phyloP scores from a whole-genome alignment of 2,888 invertebrate species.

The Tetragonula carbonaria region DNA sequence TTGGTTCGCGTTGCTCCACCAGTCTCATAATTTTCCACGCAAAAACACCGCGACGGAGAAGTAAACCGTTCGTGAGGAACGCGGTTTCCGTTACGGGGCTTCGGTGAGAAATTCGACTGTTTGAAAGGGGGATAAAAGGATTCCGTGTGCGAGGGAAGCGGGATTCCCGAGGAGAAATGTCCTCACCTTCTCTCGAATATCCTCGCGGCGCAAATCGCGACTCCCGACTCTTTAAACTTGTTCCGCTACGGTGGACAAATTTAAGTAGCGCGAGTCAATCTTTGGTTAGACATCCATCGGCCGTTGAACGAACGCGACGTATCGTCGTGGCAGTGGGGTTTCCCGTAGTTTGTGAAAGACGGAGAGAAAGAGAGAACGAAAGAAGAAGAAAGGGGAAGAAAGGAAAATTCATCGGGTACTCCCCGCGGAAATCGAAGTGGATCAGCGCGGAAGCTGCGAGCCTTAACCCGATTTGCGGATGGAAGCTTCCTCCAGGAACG shows the following conservation, averaged over 20 bases:
- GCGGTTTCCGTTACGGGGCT: too few species aligned
- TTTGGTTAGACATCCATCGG: slow-evolving; percentile 18
- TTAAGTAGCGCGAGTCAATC: slow-evolving; percentile 32
- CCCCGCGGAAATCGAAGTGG: slow-evolving; percentile 63
- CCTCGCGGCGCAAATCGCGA: background rate
- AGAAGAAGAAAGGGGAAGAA: background rate
- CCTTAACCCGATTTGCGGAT: slow-evolving; percentile 67
- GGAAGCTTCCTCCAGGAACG: slow-evolving; percentile 41
- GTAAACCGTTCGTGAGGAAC: background rate
- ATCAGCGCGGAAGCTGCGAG: slow-evolving; percentile 60
- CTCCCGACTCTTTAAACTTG: background rate
- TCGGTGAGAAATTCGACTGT: background rate
- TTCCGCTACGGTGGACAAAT: slow-evolving; percentile 3
- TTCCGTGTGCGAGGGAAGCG: background rate
- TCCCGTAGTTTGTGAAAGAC: slow-evolving; percentile 15
- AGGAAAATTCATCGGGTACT: slow-evolving; percentile 33
- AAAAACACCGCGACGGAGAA: background rate
- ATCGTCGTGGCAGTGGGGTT: background rate
- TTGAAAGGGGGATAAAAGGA: background rate
- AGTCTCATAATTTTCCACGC: background rate
- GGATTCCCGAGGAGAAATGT: background rate
- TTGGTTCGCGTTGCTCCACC: background rate
- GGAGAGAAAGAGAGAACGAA: background rate
- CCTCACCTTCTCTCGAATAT: background rate
- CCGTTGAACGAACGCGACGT: slow-evolving; percentile 4